These are phyloP conservation scores for Cynodonichthys magdalenae DNA, from an alignment of 2,797 vertebrate genomes.

Conservation along the genomic window DNA sequence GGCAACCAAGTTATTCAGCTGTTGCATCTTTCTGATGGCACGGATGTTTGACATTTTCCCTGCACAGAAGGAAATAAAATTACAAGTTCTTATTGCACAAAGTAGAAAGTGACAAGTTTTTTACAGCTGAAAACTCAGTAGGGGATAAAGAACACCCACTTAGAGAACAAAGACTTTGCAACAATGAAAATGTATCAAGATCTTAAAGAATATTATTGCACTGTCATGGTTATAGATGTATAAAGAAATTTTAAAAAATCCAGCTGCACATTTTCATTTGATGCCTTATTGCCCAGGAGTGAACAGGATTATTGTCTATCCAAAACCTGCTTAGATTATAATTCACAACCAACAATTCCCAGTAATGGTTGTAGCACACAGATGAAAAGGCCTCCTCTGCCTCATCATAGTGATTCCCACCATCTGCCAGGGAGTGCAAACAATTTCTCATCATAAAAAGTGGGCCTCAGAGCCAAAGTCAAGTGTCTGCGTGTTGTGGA, in stretches of 20 bases:
- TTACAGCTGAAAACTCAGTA: constrained; percentile 3
- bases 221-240: not conserved
- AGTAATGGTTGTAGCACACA: constrained; percentile 43
- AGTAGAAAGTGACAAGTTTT: constrained; percentile 7
- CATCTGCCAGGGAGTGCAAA: constrained; percentile 47
- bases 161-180: not conserved
- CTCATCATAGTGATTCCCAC: constrained; percentile 48
- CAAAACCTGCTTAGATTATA: constrained; percentile 23
- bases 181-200: not conserved
- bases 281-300: not conserved
- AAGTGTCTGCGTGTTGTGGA: constrained; percentile 31
- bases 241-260: not conserved
- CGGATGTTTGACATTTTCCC: constrained; percentile 94
- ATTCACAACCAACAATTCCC: constrained; percentile 52
- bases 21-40: constrained; percentile 91
- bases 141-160: not conserved
- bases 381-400: constrained; percentile 46
- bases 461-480: constrained; percentile 41
- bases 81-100: constrained; percentile 5
- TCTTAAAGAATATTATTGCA: constrained; percentile 2
- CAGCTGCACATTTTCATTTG: too few relatives aligned
- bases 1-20: constrained; percentile 94
- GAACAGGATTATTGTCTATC: not conserved
- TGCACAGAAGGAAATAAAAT: constrained; percentile 55
- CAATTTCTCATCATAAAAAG: constrained; percentile 57